Percentiles rank a stretch among this genome's conserved stretches.
Conservation (phyloP, 92 coral and sea anemone genomes). For the Epizoanthus fatuus region DNA sequence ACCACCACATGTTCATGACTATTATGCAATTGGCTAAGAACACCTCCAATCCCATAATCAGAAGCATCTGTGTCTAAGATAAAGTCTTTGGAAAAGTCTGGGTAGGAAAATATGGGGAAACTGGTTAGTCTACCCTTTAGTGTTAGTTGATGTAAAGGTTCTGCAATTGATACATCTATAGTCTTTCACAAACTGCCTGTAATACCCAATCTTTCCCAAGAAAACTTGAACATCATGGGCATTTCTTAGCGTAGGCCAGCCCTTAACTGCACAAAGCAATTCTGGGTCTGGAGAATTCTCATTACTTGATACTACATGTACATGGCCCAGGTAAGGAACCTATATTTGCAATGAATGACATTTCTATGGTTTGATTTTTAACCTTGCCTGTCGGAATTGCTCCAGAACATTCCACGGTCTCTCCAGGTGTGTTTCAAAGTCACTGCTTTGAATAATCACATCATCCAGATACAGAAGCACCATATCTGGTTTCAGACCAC, state of each 20-base stretch:
- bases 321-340: too few species aligned
- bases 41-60: neutral
- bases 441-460: too few species aligned
- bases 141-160: slow-evolving; percentile 17
- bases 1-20: neutral
- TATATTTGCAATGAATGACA: too few species aligned
- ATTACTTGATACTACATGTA: neutral
- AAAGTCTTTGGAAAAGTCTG: slow-evolving; percentile 10
- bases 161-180: neutral
- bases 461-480: too few species aligned
- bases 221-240: slow-evolving; percentile 1
- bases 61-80: neutral
- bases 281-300: slow-evolving; percentile 1
- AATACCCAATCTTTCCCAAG: slow-evolving; percentile 1
- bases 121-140: neutral
- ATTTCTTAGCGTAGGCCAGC: neutral
- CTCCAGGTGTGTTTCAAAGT: too few species aligned
- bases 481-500: too few species aligned
- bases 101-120: neutral
- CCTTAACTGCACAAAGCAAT: neutral
- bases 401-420: too few species aligned
- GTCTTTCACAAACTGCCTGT: slow-evolving; percentile 3
- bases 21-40: neutral
- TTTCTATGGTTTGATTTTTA: too few species aligned
- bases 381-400: too few species aligned